Conservation (phyloP, 2,797 vertebrate genomes). For the Picus viridis region DNA sequence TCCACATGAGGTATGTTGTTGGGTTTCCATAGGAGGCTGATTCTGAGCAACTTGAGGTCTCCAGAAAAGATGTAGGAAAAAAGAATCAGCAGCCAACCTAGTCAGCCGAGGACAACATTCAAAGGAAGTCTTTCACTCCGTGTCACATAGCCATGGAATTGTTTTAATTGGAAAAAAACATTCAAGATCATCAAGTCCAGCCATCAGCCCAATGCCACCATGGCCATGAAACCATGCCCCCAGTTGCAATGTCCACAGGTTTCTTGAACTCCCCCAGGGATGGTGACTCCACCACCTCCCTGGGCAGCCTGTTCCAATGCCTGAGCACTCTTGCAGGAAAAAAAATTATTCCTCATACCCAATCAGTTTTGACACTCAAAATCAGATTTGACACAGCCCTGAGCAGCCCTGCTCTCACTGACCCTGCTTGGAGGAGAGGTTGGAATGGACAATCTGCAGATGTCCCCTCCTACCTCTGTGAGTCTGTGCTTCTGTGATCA, state of each 20-base stretch:
- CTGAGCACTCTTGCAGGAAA: too few species aligned
- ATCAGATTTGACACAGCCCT: neutral
- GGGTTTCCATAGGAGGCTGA: slow-evolving; percentile 17
- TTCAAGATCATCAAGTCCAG: too few species aligned
- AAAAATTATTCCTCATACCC: too few species aligned
- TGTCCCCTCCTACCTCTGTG: neutral
- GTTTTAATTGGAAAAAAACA: too few species aligned
- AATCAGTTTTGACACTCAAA: neutral
- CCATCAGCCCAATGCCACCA: too few species aligned
- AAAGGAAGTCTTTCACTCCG: neutral
- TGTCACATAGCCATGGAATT: neutral
- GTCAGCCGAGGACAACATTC: neutral
- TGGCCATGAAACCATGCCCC: too few species aligned
- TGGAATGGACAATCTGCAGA: neutral
- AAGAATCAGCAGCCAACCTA: neutral
- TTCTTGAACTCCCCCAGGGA: too few species aligned
- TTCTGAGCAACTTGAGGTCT: slow-evolving; percentile 56
- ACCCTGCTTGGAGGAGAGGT: neutral
- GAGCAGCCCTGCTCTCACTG: neutral
- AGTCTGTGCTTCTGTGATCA: neutral
- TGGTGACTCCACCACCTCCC: too few species aligned
- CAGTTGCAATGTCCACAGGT: too few species aligned
- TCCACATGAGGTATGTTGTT: slow-evolving; percentile 14
- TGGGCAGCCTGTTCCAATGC: too few species aligned
- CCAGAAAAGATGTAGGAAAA: neutral